A percentile compares a stretch with the other conserved stretches of the same genome.
These are phyloP conservation scores for Desoria tigrina DNA, from an alignment of 2,888 invertebrate species.

Conservation along the genomic window DNA sequence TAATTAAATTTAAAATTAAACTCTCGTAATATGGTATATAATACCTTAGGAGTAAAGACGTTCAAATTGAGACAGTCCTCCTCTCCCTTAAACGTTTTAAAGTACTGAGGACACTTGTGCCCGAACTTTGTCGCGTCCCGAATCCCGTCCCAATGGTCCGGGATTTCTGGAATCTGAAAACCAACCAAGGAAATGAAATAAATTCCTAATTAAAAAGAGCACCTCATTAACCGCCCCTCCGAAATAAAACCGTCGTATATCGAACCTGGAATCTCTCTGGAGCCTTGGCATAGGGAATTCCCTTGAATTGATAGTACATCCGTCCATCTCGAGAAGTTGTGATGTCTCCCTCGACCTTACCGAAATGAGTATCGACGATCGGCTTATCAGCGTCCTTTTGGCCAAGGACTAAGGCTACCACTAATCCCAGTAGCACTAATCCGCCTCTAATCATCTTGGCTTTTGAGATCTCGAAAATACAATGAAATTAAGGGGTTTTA, in stretches of 20 bases:
- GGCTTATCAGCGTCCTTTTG: constrained; percentile 14
- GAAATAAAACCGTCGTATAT: not conserved
- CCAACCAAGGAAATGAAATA: not conserved
- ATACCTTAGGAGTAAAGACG: constrained; percentile 39
- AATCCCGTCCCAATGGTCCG: constrained; percentile 41
- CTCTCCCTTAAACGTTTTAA: constrained; percentile 25
- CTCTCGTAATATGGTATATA: too few species aligned
- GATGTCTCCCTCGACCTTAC: constrained; percentile 27
- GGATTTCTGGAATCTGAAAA: constrained; percentile 28
- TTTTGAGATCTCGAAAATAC: too few species aligned
- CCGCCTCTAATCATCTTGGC: not conserved
- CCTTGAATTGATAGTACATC: constrained; percentile 35
- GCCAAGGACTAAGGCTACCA: not conserved
- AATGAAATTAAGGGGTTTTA: too few species aligned
- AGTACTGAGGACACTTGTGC: constrained; percentile 33
- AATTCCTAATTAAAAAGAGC: not conserved
- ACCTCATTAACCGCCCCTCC: not conserved
- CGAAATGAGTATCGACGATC: constrained; percentile 27
- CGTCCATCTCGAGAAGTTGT: constrained; percentile 33
- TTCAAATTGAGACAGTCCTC: constrained; percentile 47
- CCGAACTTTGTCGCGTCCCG: constrained; percentile 36
- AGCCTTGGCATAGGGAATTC: constrained; percentile 37
- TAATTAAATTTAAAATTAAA: too few species aligned
- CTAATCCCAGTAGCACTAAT: not conserved
- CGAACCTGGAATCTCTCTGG: constrained; percentile 38